A percentile compares a stretch with the other conserved stretches of the same genome.
Evolutionary conservation across 2,888 invertebrate genomes (phyloP).

Genomic region (Eupithecia inturbata): DNA sequence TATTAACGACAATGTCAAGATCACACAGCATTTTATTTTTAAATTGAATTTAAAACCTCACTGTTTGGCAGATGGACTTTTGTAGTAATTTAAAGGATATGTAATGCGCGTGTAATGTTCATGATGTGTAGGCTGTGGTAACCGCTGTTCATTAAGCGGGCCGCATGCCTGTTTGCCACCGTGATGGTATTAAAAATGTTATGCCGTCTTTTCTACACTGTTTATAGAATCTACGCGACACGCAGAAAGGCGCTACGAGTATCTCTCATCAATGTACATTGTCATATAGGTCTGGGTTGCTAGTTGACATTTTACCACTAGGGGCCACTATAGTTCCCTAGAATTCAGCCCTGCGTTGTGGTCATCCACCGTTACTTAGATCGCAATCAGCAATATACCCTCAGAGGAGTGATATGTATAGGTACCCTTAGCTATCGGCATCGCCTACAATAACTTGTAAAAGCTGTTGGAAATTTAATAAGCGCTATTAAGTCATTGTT

Average conservation of each 20-base stretch:
- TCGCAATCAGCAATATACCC: conserved; percentile 64
- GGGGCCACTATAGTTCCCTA: neutral
- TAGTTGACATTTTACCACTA: neutral
- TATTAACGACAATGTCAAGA: neutral
- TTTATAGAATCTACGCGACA: neutral
- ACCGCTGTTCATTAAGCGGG: neutral
- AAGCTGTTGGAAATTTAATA: conserved; percentile 31
- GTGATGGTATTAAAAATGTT: neutral
- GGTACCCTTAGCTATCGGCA: conserved; percentile 41
- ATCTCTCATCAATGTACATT: neutral
- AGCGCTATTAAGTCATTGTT: conserved; percentile 13
- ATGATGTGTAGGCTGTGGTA: neutral
- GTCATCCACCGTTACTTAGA: conserved; percentile 50
- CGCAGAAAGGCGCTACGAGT: neutral
- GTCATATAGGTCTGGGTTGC: neutral
- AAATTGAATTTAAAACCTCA: neutral
- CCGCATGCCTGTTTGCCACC: neutral
- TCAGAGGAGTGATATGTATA: conserved; percentile 41
- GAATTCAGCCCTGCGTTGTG: conserved; percentile 3
- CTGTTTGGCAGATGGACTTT: neutral
- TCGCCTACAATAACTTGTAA: conserved; percentile 33
- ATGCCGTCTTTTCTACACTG: neutral
- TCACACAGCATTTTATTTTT: neutral
- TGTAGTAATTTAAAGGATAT: neutral
- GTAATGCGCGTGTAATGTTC: neutral